A percentile compares a stretch with the other conserved stretches of the same genome.
Conservation (phyloP, 1,140 invertebrate species). For the Lepeophtheirus salmonis region DNA sequence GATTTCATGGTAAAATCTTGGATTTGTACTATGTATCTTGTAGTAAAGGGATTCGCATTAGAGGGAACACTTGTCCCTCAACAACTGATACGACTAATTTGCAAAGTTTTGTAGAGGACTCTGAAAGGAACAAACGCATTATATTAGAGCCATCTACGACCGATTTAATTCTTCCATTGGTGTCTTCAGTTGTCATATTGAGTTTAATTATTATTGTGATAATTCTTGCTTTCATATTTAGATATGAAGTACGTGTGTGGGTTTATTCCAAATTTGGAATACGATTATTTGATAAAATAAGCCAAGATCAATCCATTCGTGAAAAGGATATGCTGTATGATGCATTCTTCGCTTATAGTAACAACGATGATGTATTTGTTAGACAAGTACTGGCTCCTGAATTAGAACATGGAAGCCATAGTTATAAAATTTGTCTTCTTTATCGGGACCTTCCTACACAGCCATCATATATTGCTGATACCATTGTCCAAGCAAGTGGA, state of each 20-base stretch:
- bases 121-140: background rate
- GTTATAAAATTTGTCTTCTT: slow-evolving; percentile 28
- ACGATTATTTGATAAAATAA: slow-evolving; percentile 42
- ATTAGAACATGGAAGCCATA: slow-evolving; percentile 53
- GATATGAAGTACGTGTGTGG: slow-evolving; percentile 31
- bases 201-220: slow-evolving; percentile 36
- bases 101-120: no score
- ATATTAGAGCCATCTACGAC: background rate
- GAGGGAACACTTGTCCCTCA: background rate
- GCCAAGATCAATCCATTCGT: slow-evolving; percentile 30
- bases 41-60: background rate
- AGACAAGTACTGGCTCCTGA: slow-evolving; percentile 58
- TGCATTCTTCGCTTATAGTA: slow-evolving; percentile 75
- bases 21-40: slow-evolving; percentile 32
- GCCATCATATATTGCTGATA: slow-evolving; percentile 61
- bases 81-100: no score
- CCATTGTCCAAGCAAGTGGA: slow-evolving; percentile 72
- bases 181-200: slow-evolving; percentile 48
- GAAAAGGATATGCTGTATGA: slow-evolving; percentile 74
- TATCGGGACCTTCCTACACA: slow-evolving; percentile 40
- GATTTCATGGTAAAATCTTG: slow-evolving; percentile 31
- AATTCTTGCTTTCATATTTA: slow-evolving; percentile 55
- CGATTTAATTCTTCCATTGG: slow-evolving; percentile 21
- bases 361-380: slow-evolving; percentile 75
- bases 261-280: slow-evolving; percentile 33